These are phyloP conservation scores for Hydrolagus affinis DNA, from an alignment of 2,113 vertebrate species.

Conservation along the genomic window DNA sequence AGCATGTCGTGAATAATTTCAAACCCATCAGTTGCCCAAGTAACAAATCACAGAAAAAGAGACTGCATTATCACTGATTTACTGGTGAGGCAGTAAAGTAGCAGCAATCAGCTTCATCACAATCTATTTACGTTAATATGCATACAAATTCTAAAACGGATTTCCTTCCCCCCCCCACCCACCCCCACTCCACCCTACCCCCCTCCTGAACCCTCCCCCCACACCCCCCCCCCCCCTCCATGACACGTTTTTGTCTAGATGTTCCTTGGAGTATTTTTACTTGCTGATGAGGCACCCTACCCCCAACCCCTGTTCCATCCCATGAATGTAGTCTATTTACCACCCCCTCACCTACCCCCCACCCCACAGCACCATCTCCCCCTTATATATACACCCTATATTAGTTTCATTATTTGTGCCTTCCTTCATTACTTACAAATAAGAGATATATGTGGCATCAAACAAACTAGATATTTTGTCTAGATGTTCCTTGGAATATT, in stretches of 20 bases:
- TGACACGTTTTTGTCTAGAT: not conserved
- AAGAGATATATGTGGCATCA: not conserved
- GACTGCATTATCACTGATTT: constrained; percentile 28
- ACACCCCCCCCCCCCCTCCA: too few species aligned
- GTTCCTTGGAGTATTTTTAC: too few species aligned
- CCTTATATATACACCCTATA: too few species aligned
- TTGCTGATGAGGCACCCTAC: not conserved
- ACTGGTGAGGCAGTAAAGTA: constrained; percentile 2
- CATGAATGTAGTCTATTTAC: too few species aligned
- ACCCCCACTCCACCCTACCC: too few species aligned
- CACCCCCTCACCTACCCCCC: too few species aligned
- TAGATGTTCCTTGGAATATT: not conserved
- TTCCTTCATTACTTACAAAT: too few species aligned
- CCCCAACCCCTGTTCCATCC: too few species aligned
- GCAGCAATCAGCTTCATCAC: constrained; percentile 9
- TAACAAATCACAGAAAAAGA: constrained; percentile 10
- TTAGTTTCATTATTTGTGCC: not conserved
- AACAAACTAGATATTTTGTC: not conserved
- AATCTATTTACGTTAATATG: constrained; percentile 15
- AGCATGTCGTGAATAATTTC: not conserved
- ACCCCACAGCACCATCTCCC: too few species aligned
- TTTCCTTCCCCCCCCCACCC: too few species aligned
- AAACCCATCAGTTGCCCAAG: constrained; percentile 21
- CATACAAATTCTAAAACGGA: not conserved
- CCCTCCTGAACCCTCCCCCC: too few species aligned